Evolutionary conservation across 2,113 vertebrate species (phyloP).

Genomic region (Erpornis zantholeuca): DNA sequence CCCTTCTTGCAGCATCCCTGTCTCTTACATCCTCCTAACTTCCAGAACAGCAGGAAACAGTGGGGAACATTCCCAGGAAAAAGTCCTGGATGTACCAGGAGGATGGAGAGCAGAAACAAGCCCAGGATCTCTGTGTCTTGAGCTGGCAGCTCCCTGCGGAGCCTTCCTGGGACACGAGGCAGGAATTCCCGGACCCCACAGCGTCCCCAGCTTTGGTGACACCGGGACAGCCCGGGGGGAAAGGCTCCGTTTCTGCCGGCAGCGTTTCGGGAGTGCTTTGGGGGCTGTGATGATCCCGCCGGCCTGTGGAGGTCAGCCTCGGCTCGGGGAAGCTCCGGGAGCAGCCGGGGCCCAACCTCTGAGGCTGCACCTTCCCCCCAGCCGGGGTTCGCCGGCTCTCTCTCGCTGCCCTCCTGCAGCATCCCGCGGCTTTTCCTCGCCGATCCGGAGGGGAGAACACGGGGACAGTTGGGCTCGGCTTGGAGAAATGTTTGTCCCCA

Average conservation of each 20-base stretch:
- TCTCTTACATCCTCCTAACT: fast-evolving
- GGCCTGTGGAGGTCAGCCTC: slow-evolving; percentile 49
- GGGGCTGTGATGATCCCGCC: not conserved
- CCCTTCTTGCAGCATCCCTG: fast-evolving
- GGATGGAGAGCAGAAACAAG: not conserved
- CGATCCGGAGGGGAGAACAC: not conserved
- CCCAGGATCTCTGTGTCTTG: not conserved
- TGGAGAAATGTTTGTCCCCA: fast-evolving
- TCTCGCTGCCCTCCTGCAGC: not conserved
- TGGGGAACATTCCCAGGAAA: not conserved
- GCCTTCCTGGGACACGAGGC: fast-evolving
- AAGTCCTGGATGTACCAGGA: fast-evolving
- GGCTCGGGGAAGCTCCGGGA: not conserved
- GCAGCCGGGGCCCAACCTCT: not conserved
- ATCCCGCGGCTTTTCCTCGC: fast-evolving
- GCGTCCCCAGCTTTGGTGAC: not conserved
- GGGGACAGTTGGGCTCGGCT: fast-evolving
- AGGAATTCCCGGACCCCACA: fast-evolving
- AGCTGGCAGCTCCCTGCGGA: not conserved
- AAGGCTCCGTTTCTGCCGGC: no score
- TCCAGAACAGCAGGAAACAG: not conserved
- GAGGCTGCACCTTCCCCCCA: not conserved
- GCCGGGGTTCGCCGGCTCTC: not conserved
- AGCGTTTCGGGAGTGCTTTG: fast-evolving
- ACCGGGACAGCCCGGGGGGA: fast-evolving